Evolutionary conservation across 2,113 vertebrate species (phyloP), one percentile per base, ranked within the genome.

Genomic region (Pardalotus punctatus): DNA sequence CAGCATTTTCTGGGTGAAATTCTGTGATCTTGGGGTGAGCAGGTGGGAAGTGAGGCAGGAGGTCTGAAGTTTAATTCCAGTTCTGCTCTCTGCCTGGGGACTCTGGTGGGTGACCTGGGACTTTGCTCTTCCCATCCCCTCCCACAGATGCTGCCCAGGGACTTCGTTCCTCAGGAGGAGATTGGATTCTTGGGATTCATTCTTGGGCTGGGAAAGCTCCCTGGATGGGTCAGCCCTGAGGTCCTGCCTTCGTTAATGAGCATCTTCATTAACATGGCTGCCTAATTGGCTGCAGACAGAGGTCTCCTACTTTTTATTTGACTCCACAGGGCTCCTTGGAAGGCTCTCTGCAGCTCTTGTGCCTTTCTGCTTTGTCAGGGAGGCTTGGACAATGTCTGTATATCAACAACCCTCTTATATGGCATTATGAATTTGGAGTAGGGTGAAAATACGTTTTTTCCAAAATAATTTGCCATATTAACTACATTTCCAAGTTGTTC

Each of bases 381-480:
- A 31, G 19, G 2, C n/a, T 48, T 40, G 36, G 15, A 3, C 15
- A 31, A 1, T 8, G 2, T 24, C 35, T 69, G 12, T 15, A 0
- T 5, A 11, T 8, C 15, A 53, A 10, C 28, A 70, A 5, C 24
- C 5, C 25, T 51, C 56, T 54, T 50, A 6, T 9, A 11, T 11
- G 31, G 22, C 14, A 7, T 16, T 65, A 48, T 5, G 12, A 12
- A 10, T 36, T 35, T 57, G 73, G 20, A 72, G 16, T 9, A 9
- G 14, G 24, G 4, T 50, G 16, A 78, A 73, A 70, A 60, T 4
- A 1, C 0, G 3, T 6, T 40, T 77, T 72, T 60, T 21, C 43
- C 31, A 25, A 51, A 48, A 8, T 6, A 3, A 31, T 73, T 54
- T 83, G 5, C 20, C 5, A 2, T 80, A n/a, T 12, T 42, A 43